Conservation (phyloP, 2,888 invertebrate genomes). For the Chorisops tibialis region DNA sequence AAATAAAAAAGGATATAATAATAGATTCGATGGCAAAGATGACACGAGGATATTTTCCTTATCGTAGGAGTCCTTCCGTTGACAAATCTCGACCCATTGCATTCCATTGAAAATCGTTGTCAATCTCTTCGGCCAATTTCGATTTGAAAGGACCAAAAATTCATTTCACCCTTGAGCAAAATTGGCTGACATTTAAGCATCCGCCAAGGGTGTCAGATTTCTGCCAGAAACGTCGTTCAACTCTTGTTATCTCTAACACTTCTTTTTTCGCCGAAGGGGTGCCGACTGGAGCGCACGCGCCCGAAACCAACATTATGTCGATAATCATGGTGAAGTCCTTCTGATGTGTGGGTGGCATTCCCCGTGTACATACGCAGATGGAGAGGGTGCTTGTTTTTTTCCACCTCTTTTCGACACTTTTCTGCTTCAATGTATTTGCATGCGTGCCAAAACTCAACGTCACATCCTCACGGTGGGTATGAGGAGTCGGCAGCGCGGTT, state of each 20-base stretch:
- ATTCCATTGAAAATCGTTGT: not conserved
- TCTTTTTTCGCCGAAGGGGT: constrained; percentile 19
- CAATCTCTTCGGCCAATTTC: constrained; percentile 17
- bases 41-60: no score
- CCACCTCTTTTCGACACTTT: no score
- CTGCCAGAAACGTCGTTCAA: constrained; percentile 4
- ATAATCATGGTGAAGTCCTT: no score
- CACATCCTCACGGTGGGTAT: no score
- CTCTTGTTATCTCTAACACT: constrained; percentile 27
- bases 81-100: constrained; percentile 13
- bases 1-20: no score
- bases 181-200: constrained; percentile 18
- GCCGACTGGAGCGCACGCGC: constrained; percentile 30
- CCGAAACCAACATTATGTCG: not conserved
- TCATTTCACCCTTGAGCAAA: constrained; percentile 24
- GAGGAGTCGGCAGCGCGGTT: constrained; percentile 1
- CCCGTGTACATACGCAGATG: no score
- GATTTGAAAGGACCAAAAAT: constrained; percentile 16
- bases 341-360: no score
- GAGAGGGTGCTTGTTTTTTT: no score
- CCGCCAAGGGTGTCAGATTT: constrained; percentile 9
- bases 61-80: constrained; percentile 8
- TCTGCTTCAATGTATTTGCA: not conserved
- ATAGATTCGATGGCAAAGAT: no score
- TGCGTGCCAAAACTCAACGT: not conserved